Base-by-base conservation (phyloP, 1,140 invertebrate species). In the Drosophila pandora region DNA sequence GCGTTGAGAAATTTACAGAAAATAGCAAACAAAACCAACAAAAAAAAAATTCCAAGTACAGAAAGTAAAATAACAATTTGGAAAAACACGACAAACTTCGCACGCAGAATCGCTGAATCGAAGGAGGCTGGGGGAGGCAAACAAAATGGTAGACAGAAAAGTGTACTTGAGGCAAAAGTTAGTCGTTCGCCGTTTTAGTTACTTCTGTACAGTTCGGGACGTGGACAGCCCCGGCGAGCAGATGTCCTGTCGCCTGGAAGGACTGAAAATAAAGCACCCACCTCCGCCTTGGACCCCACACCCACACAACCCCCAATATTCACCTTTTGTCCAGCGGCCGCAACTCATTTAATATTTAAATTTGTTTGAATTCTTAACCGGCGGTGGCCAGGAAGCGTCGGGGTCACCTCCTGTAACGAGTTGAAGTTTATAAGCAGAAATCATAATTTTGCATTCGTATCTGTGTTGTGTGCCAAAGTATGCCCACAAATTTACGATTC, bases 331-430 rank as follows among this genome's bases (percentile, higher is more conserved):
- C 60, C 59, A 41, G 52, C 30, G 45, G 4, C 39, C 47, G 50
- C 43, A 60, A 6, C 77, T 62, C 82, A 87, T 87, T 87, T 85
- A 85, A 85, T 85, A 85, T 85, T 85, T 78, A 85, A 85, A 85
- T 85, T 69, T 87, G 81, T 85, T 61, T 85, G 81, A 82, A 85
- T 87, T 85, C 81, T 75, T 85, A 85, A 85, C 69, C 37, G 47
- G 41, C 13, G 17, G 17, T 28, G n/a, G 21, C 23, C 39, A 25
- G 54, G 37, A 12, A 0, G 25, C 9, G 25, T 6, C 10, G 62
- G 57, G 57, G 41, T 34, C 53, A 22, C 37, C 45, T 71, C 57
- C 58, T 39, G 56, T 39, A 78, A 78, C 61, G 75, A 50, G 63
- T 63, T 68, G 49, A 76, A 60, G 17, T 80, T 76, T 55, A 50